Evolutionary conservation across 2,888 invertebrate genomes (phyloP).

Genomic region (Plemyria rubiginata): DNA sequence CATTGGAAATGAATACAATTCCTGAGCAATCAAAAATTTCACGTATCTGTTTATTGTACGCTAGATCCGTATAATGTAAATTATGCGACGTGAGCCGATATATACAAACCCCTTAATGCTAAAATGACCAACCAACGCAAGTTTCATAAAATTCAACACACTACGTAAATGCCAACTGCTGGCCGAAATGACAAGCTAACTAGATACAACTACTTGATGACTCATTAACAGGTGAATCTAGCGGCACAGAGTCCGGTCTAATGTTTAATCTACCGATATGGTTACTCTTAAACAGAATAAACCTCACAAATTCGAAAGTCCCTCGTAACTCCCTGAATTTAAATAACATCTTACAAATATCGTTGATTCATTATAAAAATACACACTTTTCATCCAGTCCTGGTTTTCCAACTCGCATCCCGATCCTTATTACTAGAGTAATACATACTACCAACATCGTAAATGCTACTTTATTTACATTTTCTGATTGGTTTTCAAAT

Average conservation of each 20-base stretch:
- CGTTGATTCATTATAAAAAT: conserved; percentile 78
- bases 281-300: conserved; percentile 70
- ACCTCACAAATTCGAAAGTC: conserved; percentile 70
- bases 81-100: conserved; percentile 50
- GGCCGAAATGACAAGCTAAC: conserved; percentile 75
- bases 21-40: conserved; percentile 70
- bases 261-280: conserved; percentile 73
- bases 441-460: conserved; percentile 71
- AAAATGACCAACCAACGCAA: conserved; percentile 60
- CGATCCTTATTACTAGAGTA: conserved; percentile 70
- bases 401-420: conserved; percentile 58
- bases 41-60: conserved; percentile 36
- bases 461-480: conserved; percentile 73
- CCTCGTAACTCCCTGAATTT: conserved; percentile 53
- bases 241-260: conserved; percentile 68
- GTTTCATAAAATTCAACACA: conserved; percentile 73
- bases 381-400: conserved; percentile 70
- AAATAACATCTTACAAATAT: conserved; percentile 77
- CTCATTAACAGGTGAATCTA: conserved; percentile 82
- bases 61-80: conserved; percentile 53
- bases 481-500: conserved; percentile 71
- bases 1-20: conserved; percentile 76
- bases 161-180: conserved; percentile 73
- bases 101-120: conserved; percentile 33
- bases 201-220: conserved; percentile 79